Evolutionary conservation across 2,113 vertebrate genomes (phyloP).

Genomic region (Myotis lucifugus): DNA sequence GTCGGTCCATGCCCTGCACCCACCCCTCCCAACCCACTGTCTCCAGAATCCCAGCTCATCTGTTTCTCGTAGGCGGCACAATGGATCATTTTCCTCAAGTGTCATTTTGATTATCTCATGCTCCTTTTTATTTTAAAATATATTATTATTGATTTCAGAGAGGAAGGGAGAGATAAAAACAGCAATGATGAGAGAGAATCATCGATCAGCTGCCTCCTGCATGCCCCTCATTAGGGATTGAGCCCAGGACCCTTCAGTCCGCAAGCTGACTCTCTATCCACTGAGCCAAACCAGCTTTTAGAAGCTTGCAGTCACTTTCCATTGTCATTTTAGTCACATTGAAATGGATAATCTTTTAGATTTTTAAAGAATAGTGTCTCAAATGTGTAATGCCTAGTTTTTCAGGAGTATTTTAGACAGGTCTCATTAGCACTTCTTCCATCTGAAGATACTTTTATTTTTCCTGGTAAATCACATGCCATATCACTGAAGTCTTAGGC

Average conservation of each 20-base stretch:
- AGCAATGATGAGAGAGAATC: too few relatives aligned
- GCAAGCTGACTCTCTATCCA: too few relatives aligned
- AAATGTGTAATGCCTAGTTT: constrained; percentile 23
- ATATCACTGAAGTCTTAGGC: not conserved
- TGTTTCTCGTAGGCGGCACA: not conserved
- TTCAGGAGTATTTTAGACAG: constrained; percentile 46
- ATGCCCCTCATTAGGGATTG: too few relatives aligned
- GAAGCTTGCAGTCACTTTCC: constrained; percentile 17
- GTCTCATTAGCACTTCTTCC: constrained; percentile 32
- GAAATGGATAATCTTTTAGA: constrained; percentile 20
- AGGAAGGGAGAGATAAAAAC: too few relatives aligned
- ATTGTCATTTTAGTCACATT: not conserved
- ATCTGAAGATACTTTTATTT: constrained; percentile 55
- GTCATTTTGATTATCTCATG: not conserved
- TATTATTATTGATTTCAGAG: too few relatives aligned
- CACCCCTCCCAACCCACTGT: not conserved
- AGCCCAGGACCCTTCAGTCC: too few relatives aligned
- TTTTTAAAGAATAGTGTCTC: constrained; percentile 56
- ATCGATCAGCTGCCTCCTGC: too few relatives aligned
- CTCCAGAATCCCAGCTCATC: not conserved
- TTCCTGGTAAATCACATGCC: constrained; percentile 4
- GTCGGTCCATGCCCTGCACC: not conserved
- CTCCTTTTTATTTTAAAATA: not conserved
- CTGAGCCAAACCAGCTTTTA: not conserved
- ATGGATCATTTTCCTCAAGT: not conserved